Evolutionary conservation across 2,113 vertebrate genomes (phyloP), one percentile per base, ranked within the genome.

Genomic region (Xenopus laevis): DNA sequence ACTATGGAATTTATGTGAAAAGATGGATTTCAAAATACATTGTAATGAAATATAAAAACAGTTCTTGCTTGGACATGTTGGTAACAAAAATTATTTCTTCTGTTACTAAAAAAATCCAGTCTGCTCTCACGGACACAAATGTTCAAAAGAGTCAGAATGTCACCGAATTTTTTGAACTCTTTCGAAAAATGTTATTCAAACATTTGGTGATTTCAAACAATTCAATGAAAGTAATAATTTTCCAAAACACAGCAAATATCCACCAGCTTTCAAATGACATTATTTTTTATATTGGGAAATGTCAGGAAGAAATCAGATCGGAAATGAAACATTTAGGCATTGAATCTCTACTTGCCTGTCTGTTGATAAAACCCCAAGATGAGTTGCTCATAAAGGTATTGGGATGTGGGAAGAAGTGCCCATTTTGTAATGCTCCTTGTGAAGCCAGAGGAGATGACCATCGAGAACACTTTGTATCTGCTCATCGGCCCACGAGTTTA

Each of bases 371-470:
- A 8, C 78, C 78, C 45, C 71, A 66, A 45, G 72, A 71, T 23
- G 78, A 74, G n/a, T 44, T 79, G 44, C 71, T 79, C 50, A 77
- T 23, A 21, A 58, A 27, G 10, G 20, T 90, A 23, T 81, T 88
- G 75, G 90, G 89, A 59, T 92, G 90, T 79, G 88, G 88, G 1
- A 69, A 84, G 70, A 84, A 79, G 70, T 90, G 89, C 80, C 89
- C 86, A 7, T 90, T 90, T 72, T 91, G 89, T 23, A 66, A n/a
- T 40, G 78, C 72, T 1, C 82, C 88, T 2, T 90, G 89, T 86
- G 88, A 89, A 9, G 82, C 82, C 20, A 87, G 81, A 78, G 86
- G 79, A 52, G 16, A n/a, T 18, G 16, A 21, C 2, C 78, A 79
- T 13, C 16, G 20, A 6, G 61, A 75, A 7, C 72, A 79, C 44